Evolutionary conservation across 2,113 vertebrate genomes (phyloP).

Genomic region (Tetrax tetrax): DNA sequence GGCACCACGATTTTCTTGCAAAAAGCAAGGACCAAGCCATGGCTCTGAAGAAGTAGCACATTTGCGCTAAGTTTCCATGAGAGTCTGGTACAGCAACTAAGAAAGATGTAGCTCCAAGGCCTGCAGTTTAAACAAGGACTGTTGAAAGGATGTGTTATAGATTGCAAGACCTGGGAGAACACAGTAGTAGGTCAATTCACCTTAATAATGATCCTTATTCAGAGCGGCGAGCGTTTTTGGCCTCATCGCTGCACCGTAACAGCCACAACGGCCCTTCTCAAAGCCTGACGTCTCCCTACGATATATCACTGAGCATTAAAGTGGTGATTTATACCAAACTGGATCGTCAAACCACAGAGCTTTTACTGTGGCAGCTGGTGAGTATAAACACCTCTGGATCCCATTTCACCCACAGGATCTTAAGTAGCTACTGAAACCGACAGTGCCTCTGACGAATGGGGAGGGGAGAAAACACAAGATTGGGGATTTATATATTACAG

Average conservation of each 20-base stretch:
- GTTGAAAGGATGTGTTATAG: background rate
- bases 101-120: background rate
- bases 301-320: background rate
- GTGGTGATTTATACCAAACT: background rate
- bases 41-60: background rate
- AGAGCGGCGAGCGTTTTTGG: background rate
- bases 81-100: background rate
- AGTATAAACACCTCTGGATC: background rate
- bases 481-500: background rate
- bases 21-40: background rate
- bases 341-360: background rate
- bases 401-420: background rate
- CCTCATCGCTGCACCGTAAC: background rate
- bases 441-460: background rate
- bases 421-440: background rate
- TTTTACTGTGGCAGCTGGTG: background rate
- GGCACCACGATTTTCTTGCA: background rate
- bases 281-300: background rate
- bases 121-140: background rate
- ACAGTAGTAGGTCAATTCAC: background rate
- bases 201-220: background rate
- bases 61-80: background rate
- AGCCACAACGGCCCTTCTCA: background rate
- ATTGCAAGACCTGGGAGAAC: background rate
- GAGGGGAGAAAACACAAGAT: background rate